phyloP scores from a whole-genome alignment of 2,888 invertebrate species.

The Limnephilus rhombicus region DNA sequence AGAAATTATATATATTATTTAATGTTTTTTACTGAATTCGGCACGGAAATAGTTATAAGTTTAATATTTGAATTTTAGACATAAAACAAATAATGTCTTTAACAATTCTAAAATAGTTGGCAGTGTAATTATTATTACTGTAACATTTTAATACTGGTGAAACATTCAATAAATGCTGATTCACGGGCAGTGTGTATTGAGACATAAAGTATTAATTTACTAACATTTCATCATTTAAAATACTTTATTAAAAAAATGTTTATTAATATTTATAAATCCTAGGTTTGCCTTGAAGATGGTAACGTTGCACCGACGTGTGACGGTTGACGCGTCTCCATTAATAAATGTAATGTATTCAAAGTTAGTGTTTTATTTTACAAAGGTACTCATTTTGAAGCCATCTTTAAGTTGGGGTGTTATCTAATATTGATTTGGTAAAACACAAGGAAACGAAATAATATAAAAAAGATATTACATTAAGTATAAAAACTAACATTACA shows the following conservation, averaged over 20 bases:
- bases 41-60: neutral
- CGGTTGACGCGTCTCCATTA: neutral
- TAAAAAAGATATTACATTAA: neutral
- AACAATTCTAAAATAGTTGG: neutral
- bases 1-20: neutral
- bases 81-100: neutral
- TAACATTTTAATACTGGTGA: slow-evolving; percentile 31
- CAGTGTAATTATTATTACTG: slow-evolving; percentile 8
- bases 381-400: too few species aligned
- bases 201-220: neutral
- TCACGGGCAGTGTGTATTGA: neutral
- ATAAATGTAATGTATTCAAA: neutral
- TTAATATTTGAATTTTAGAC: neutral
- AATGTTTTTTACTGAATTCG: neutral
- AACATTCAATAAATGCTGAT: slow-evolving; percentile 11
- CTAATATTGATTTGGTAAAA: too few species aligned
- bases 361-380: neutral
- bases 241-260: neutral
- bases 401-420: too few species aligned
- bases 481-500: too few species aligned
- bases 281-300: too few species aligned
- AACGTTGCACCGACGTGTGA: too few species aligned
- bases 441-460: neutral
- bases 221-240: neutral
- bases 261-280: neutral